phyloP scores from a whole-genome alignment of 2,113 vertebrate genomes.

The Ictidomys tridecemlineatus region DNA sequence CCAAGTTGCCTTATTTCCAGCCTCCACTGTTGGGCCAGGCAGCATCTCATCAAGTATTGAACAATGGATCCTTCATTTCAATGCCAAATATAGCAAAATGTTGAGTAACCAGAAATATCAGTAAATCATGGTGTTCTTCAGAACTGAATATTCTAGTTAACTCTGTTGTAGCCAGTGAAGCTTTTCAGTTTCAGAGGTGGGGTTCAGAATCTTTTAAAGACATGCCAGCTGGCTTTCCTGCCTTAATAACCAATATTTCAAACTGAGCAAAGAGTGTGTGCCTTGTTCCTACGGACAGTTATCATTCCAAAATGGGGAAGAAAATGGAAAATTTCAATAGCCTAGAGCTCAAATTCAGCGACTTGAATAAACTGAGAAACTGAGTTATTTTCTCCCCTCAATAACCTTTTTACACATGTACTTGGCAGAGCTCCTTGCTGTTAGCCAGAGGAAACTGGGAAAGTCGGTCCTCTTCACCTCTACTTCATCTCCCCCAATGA shows the following conservation, averaged over 20 bases:
- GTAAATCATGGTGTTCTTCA: background rate
- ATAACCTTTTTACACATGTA: background rate
- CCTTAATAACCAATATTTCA: background rate
- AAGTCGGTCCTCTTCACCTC: background rate
- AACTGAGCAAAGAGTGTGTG: background rate
- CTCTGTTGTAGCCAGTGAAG: background rate
- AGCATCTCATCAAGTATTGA: background rate
- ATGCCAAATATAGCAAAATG: slow-evolving; percentile 35
- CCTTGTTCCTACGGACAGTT: background rate
- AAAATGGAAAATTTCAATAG: background rate
- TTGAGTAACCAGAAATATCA: background rate
- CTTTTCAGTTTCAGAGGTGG: background rate
- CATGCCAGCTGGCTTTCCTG: background rate
- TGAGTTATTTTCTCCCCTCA: background rate
- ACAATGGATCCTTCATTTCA: background rate
- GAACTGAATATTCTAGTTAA: slow-evolving; percentile 25
- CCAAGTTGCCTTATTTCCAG: background rate
- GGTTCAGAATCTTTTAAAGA: background rate
- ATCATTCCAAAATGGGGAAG: background rate
- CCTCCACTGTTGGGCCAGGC: background rate
- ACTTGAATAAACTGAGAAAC: background rate
- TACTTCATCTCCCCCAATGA: background rate
- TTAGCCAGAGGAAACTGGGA: background rate
- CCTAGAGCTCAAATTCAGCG: background rate
- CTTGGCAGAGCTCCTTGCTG: background rate